Base-by-base conservation (phyloP, 1,140 invertebrate genomes). In the Drosophila funebris region DNA sequence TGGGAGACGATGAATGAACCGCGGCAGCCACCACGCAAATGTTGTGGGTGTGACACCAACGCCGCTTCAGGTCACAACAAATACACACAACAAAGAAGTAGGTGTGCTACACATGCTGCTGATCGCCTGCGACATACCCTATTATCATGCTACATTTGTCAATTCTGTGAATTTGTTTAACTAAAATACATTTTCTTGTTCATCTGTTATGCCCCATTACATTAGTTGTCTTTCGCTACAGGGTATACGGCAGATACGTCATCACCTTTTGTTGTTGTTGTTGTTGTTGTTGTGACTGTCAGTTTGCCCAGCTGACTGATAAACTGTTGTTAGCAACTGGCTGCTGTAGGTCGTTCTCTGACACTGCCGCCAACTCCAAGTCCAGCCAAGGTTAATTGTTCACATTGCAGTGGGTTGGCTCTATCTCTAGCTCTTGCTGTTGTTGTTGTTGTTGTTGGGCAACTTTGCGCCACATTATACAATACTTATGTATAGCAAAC, bases 11-110 rank as follows among this genome's bases (percentile, higher is more conserved):
- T 84, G 81, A 87, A 85, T 22, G 37, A 50, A 50, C 29, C 18
- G 43, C 46, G 24, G 27, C 68, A 61, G 67, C 80, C 44, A 66
- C 60, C 68, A 58, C 61, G 61, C 61, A 84, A 84, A 84, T 74
- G 77, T 77, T 62, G 82, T 85, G 78, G 82, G 82, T 85, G 82
- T 85, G 78, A 85, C 83, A 88, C 82, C 83, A 88, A 88, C 82
- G 82, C 83, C 83, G 82, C 83, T 81, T 78, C 78, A 58, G 78
- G 78, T 85, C 83, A 85, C 69, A 80, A 82, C 69, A 52, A 39
- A 71, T 54, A 76, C 73, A 57, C 48, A 64, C 53, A 72, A 9
- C 8, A 9, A 58, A 36, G 29, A 41, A 22, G 58, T 70, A 70
- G 67, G 67, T 63, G 67, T 70, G 67, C 22, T 29, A 31, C 6